A percentile compares a stretch with the other conserved stretches of the same genome.
phyloP scores from a whole-genome alignment of 2,888 invertebrate genomes.

The Yponomeuta cagnagella region DNA sequence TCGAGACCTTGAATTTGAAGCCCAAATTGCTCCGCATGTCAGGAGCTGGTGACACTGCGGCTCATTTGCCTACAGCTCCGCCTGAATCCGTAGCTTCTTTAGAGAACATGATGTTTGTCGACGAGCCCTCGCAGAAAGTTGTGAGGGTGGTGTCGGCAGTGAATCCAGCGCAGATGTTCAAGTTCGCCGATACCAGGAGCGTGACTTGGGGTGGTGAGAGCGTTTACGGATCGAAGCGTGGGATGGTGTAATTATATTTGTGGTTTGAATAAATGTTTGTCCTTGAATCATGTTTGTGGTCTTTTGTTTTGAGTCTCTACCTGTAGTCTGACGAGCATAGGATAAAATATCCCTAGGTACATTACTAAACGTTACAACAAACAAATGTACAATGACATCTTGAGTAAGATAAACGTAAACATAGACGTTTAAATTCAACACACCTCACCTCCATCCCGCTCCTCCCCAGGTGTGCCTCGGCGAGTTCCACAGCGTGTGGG shows the following conservation, averaged over 20 bases:
- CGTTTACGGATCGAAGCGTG: background rate
- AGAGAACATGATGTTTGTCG: slow-evolving; percentile 46
- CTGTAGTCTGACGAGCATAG: background rate
- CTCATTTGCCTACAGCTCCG: background rate
- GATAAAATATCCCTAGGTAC: background rate
- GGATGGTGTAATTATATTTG: background rate
- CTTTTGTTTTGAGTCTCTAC: background rate
- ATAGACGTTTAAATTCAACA: no score
- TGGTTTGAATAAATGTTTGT: background rate
- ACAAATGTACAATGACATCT: no score
- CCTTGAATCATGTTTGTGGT: background rate
- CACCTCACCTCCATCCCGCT: background rate
- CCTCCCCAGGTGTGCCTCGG: slow-evolving; percentile 78
- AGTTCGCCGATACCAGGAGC: slow-evolving; percentile 27
- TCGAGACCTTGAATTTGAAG: slow-evolving; percentile 29
- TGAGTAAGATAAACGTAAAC: no score
- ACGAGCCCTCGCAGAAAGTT: slow-evolving; percentile 54
- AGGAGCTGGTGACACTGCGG: background rate
- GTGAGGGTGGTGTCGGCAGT: slow-evolving; percentile 53
- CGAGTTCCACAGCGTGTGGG: slow-evolving; percentile 85
- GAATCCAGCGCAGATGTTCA: slow-evolving; percentile 53
- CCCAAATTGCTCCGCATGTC: slow-evolving; percentile 17
- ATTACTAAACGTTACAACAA: no score
- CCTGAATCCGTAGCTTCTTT: slow-evolving; percentile 32
- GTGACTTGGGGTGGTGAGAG: background rate